Conservation (phyloP, 2,797 vertebrate species). For the Alca torda region DNA sequence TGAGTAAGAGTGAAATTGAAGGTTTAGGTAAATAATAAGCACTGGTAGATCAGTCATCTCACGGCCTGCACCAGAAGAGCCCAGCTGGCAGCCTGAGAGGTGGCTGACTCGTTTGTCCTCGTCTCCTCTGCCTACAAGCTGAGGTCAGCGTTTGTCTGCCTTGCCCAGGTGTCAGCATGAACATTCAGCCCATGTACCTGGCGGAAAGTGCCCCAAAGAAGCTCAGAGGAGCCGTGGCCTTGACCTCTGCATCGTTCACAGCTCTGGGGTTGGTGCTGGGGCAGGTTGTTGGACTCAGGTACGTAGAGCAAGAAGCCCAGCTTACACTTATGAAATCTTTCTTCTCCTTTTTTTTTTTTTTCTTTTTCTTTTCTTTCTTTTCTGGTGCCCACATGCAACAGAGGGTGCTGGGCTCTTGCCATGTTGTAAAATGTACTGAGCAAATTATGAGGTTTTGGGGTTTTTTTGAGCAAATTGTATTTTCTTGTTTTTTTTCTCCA, state of each 20-base stretch:
- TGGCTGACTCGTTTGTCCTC: background rate
- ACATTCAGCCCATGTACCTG: constrained; percentile 93
- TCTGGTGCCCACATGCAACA: background rate
- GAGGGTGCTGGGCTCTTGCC: background rate
- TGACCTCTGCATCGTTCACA: constrained; percentile 88
- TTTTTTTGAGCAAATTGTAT: no score
- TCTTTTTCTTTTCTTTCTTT: background rate
- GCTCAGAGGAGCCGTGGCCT: constrained; percentile 83
- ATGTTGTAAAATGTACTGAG: background rate
- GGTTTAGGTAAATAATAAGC: background rate
- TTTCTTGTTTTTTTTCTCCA: constrained; percentile 42
- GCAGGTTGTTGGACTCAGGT: constrained; percentile 90
- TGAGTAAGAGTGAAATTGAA: background rate
- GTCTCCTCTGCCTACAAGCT: background rate
- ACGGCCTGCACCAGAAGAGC: background rate
- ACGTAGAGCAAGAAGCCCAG: background rate
- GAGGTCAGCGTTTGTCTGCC: background rate
- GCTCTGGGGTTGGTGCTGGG: constrained; percentile 87
- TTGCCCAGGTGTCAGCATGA: constrained; percentile 88
- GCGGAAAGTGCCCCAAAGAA: constrained; percentile 90
- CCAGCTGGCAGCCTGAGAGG: background rate
- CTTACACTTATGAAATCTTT: background rate
- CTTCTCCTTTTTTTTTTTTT: no score
- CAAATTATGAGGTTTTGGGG: background rate
- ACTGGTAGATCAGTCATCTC: background rate